A percentile compares a stretch with the other conserved stretches of the same genome.
Evolutionary conservation across 2,888 invertebrate genomes (phyloP).

Genomic region (Hybos culiciformis): DNA sequence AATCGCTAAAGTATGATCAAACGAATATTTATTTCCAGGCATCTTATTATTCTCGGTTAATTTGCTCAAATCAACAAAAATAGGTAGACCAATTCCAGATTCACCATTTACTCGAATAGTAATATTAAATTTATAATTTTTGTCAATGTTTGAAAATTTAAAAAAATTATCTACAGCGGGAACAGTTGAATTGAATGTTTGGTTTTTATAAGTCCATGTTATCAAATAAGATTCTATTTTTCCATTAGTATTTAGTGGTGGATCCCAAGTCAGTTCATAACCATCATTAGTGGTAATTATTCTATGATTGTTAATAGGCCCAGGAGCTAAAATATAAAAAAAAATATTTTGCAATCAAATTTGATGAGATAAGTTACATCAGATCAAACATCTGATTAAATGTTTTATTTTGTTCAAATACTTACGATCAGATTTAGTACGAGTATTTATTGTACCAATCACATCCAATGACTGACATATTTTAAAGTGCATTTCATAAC

Average conservation of each 20-base stretch:
- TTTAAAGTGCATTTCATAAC: slow-evolving; percentile 11
- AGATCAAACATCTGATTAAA: background rate
- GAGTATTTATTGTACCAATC: slow-evolving; percentile 25
- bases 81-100: slow-evolving; percentile 32
- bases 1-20: slow-evolving; percentile 24
- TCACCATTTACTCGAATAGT: slow-evolving; percentile 33
- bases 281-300: slow-evolving; percentile 28
- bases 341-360: background rate
- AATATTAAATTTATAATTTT: slow-evolving; percentile 31
- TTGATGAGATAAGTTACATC: background rate
- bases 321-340: slow-evolving; percentile 24
- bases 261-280: slow-evolving; percentile 30
- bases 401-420: too few species aligned
- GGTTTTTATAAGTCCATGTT: slow-evolving; percentile 30
- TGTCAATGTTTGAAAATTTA: slow-evolving; percentile 32
- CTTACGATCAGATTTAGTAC: slow-evolving; percentile 33
- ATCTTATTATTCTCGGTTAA: slow-evolving; percentile 12
- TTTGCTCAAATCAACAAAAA: slow-evolving; percentile 27
- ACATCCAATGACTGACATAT: slow-evolving; percentile 9
- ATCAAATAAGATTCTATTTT: slow-evolving; percentile 31
- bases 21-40: slow-evolving; percentile 18
- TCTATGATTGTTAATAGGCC: slow-evolving; percentile 30
- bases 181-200: slow-evolving; percentile 29
- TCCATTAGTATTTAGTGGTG: slow-evolving; percentile 31
- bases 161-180: slow-evolving; percentile 8